Percentiles rank a stretch among this genome's conserved stretches.
Conservation (phyloP, 2,888 invertebrate genomes). For the Carabus problematicus region DNA sequence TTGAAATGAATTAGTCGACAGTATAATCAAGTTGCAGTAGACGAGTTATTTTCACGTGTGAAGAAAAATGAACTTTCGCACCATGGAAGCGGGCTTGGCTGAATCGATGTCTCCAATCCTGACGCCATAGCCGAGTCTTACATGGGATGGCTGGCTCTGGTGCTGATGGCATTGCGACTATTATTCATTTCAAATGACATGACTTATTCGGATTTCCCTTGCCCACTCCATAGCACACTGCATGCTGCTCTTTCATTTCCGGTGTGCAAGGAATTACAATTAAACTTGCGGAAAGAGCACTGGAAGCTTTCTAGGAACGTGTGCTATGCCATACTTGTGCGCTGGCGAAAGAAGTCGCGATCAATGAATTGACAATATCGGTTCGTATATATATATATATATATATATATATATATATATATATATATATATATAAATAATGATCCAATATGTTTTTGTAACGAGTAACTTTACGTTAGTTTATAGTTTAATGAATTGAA, state of each 20-base stretch:
- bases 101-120: not conserved
- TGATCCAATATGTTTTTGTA: too few species aligned
- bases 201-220: slow-evolving; percentile 37
- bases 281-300: not conserved
- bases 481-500: too few species aligned
- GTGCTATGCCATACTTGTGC: too few species aligned
- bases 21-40: not conserved
- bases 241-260: slow-evolving; percentile 35
- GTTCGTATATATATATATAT: too few species aligned
- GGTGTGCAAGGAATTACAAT: slow-evolving; percentile 31
- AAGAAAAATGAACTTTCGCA: slow-evolving; percentile 4
- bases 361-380: too few species aligned
- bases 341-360: too few species aligned
- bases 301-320: too few species aligned
- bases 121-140: not conserved
- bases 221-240: slow-evolving; percentile 14
- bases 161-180: slow-evolving; percentile 28
- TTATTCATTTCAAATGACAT: slow-evolving; percentile 38
- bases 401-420: too few species aligned
- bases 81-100: not conserved
- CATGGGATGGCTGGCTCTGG: not conserved
- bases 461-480: too few species aligned
- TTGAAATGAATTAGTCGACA: not conserved
- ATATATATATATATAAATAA: too few species aligned
- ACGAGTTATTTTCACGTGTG: not conserved